phyloP scores from a whole-genome alignment of 2,797 vertebrate genomes.

The Oceanodroma leucorhoa region DNA sequence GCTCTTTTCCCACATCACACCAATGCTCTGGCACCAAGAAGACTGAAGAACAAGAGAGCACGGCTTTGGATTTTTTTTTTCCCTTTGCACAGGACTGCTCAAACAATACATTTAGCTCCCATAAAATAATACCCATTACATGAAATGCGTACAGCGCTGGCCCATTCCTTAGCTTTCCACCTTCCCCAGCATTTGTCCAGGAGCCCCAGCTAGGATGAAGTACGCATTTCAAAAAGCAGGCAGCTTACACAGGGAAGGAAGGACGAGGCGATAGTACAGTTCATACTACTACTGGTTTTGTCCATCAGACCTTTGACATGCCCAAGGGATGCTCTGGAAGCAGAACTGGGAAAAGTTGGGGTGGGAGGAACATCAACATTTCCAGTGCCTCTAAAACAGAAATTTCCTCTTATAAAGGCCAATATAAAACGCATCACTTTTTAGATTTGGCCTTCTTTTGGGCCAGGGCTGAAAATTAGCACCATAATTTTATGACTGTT shows the following conservation, averaged over 20 bases:
- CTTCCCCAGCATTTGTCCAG: not conserved
- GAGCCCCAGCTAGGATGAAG: too few species aligned
- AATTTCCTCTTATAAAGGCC: not conserved
- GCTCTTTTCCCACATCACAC: not conserved
- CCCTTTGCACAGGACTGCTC: not conserved
- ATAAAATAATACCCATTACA: not conserved
- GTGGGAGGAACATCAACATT: not conserved
- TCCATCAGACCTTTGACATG: rapidly evolving
- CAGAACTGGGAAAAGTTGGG: not conserved
- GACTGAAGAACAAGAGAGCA: not conserved
- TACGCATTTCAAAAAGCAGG: not conserved
- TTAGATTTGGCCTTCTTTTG: not conserved
- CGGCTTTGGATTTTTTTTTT: rapidly evolving
- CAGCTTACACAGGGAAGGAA: not conserved
- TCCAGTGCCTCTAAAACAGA: not conserved
- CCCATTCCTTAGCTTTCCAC: not conserved
- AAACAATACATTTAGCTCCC: not conserved
- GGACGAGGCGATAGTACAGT: rapidly evolving
- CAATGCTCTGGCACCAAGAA: not conserved
- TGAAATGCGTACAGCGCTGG: too few species aligned
- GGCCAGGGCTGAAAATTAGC: not conserved
- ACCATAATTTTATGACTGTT: not conserved
- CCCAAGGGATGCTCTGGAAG: not conserved
- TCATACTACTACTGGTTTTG: not conserved
- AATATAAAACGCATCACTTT: not conserved